Base-by-base conservation (phyloP, 2,113 vertebrate genomes). In the Prionailurus bengalensis region DNA sequence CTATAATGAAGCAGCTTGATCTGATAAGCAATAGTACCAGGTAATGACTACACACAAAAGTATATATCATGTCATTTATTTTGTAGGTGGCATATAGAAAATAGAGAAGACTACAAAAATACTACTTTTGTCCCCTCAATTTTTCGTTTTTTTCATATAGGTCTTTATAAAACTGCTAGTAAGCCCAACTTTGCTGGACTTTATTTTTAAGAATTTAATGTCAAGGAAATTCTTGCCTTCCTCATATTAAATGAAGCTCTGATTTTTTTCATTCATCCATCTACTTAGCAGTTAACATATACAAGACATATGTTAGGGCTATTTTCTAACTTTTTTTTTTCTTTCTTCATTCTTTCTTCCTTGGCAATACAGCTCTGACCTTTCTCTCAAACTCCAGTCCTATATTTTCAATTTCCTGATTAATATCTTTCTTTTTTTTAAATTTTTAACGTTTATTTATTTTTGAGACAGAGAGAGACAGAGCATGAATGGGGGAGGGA, bases 191-290 rank as follows among this genome's bases (percentile, higher is more conserved):
- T 85, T 80, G 3, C 48, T 80, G 15, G 4, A 58, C 39, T 92
- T 87, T 83, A 17, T 85, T 95, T 85, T 90, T 6, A 74, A 76
- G 48, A 93, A 97, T 48, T 80, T 86, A 80, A 8, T 23, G 91
- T 78, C n/a, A 53, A 78, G 5, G 33, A 65, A 79, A 86, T 23
- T 48, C 42, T 61, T 76, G 17, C 7, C 23, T 42, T 92, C 25
- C 85, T 94, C 68, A 51, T 16, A 74, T 36, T 66, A 92, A 84
- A 71, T 74, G 17, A 70, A 65, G 2, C 11, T 91, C 53, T 92
- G 5, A 13, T 58, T 25, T 48, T 83, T 74, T 87, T 70, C 9
- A 70, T 88, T 88, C 13, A 42, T 39, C 61, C 27, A 68, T 76
- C 4, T 81, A 76, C 55, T 90, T 19, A 86, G 5, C 12, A 88